Percentiles rank a stretch among this genome's conserved stretches.
These are phyloP conservation scores for Polyommatus iphigenia DNA, from an alignment of 2,888 invertebrate species.

Conservation along the genomic window DNA sequence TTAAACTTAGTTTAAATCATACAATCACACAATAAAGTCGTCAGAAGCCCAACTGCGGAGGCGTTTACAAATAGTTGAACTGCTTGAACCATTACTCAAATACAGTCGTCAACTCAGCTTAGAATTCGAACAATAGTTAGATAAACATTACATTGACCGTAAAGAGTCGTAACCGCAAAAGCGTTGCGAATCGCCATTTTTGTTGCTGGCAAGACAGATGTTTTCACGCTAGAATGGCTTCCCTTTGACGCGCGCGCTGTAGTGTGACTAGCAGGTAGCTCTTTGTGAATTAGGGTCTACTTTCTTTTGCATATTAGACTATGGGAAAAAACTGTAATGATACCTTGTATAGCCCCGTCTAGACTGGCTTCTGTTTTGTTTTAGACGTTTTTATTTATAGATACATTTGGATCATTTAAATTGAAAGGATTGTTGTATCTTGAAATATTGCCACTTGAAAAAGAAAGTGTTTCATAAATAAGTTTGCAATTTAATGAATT, in stretches of 20 bases:
- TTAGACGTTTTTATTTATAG: not conserved
- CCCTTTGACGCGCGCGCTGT: slow-evolving; percentile 50
- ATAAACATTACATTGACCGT: slow-evolving; percentile 19
- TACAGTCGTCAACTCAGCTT: not conserved
- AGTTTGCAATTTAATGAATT: not conserved
- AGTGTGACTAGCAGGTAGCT: slow-evolving; percentile 50
- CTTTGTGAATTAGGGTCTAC: slow-evolving; percentile 30
- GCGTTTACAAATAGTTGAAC: not conserved
- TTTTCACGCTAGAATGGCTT: slow-evolving; percentile 48
- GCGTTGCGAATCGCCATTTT: slow-evolving; percentile 39
- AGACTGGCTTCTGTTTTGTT: not conserved
- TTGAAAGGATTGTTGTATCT: not conserved
- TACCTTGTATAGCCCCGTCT: slow-evolving; percentile 8
- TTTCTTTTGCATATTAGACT: slow-evolving; percentile 30
- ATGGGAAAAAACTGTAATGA: slow-evolving; percentile 12
- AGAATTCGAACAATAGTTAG: not conserved
- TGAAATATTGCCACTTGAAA: not conserved
- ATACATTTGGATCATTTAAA: not conserved
- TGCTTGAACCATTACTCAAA: not conserved
- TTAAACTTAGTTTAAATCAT: too few species aligned
- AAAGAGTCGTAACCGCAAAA: slow-evolving; percentile 34
- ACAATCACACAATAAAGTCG: too few species aligned
- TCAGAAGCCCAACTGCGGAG: not conserved
- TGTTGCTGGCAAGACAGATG: slow-evolving; percentile 46
- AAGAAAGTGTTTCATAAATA: not conserved